Evolutionary conservation across 2,797 vertebrate species (phyloP).

Genomic region (Galaxias olidus): DNA sequence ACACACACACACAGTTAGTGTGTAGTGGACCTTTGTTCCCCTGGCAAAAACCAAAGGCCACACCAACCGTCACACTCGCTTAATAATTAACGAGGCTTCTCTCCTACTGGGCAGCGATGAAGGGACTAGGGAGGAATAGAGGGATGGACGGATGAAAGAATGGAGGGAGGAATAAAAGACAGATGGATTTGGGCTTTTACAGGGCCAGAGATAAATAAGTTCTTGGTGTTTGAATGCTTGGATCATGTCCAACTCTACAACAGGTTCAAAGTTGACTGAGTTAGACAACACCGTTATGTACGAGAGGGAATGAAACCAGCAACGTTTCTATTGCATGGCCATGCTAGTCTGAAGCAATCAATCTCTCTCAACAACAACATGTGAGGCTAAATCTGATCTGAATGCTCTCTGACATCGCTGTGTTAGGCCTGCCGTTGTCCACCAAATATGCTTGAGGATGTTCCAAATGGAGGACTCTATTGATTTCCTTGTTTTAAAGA

Average conservation of each 20-base stretch:
- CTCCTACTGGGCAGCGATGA: constrained; percentile 19
- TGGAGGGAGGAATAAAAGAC: not conserved
- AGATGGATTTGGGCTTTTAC: no score
- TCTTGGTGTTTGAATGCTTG: not conserved
- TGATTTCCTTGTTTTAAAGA: constrained; percentile 52
- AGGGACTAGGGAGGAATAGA: constrained; percentile 10
- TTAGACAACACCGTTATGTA: not conserved
- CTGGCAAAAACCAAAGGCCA: constrained; percentile 51
- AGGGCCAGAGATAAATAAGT: not conserved
- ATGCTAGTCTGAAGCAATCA: not conserved
- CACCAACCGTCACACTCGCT: constrained; percentile 67
- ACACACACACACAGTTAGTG: constrained; percentile 1
- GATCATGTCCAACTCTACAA: no score
- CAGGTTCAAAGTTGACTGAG: not conserved
- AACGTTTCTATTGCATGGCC: not conserved
- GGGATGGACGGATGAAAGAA: not conserved
- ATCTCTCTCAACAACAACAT: not conserved
- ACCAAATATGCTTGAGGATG: not conserved
- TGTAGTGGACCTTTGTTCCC: constrained; percentile 62
- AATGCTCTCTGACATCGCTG: not conserved
- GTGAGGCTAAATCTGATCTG: not conserved
- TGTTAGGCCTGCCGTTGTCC: not conserved
- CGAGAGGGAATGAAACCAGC: not conserved
- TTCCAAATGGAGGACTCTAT: constrained; percentile 24
- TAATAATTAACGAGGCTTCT: constrained; percentile 79